A percentile compares a stretch with the other conserved stretches of the same genome.
Evolutionary conservation across 2,888 invertebrate species (phyloP).

Genomic region (Strigamia crassipes): DNA sequence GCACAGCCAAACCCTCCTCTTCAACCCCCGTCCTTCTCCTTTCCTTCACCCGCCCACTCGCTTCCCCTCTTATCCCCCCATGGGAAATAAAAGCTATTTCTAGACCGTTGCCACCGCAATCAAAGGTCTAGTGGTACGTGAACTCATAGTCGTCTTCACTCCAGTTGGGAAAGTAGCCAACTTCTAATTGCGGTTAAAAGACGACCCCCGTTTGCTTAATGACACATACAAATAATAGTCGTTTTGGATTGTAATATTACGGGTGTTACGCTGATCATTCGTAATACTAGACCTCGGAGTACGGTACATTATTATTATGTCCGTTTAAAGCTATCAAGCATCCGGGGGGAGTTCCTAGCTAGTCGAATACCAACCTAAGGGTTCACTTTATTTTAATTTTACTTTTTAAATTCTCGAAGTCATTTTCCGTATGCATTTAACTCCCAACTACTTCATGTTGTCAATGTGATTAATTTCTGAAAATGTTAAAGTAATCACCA

Average conservation of each 20-base stretch:
- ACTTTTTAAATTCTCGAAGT: no score
- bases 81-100: constrained; percentile 15
- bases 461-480: not conserved
- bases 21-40: not conserved
- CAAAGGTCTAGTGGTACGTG: constrained; percentile 2
- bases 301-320: no score
- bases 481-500: not conserved
- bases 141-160: not conserved
- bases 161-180: constrained; percentile 21
- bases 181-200: constrained; percentile 24
- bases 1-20: not conserved
- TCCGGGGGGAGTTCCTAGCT: no score
- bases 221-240: not conserved
- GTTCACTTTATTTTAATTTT: no score
- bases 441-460: not conserved
- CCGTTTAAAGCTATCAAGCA: no score
- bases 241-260: no score
- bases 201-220: constrained; percentile 17
- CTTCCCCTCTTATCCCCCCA: not conserved
- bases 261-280: no score
- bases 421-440: no score
- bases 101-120: constrained; percentile 31
- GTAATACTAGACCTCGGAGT: no score
- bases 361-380: no score
- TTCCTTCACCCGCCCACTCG: not conserved